These are phyloP conservation scores for Drosophila obscura DNA, from an alignment of 1,140 invertebrate genomes.

Conservation along the genomic window DNA sequence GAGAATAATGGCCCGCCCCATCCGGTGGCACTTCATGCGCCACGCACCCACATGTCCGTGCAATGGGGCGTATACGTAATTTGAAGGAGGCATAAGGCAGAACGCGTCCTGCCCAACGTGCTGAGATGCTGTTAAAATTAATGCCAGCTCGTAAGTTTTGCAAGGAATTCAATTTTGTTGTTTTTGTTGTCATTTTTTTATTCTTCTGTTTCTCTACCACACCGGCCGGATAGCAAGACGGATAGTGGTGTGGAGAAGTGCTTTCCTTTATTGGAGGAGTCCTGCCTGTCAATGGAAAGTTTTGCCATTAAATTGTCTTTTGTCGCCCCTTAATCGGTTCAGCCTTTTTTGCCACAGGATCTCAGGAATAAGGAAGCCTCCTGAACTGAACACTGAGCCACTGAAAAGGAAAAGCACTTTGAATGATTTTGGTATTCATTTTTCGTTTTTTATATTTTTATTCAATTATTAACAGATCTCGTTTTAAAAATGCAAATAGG, in stretches of 20 bases:
- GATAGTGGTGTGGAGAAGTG: slow-evolving; percentile 56
- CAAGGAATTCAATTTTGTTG: slow-evolving; percentile 83
- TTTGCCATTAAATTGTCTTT: slow-evolving; percentile 80
- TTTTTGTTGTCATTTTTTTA: slow-evolving; percentile 44
- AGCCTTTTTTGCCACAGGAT: slow-evolving; percentile 27
- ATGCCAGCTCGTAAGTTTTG: slow-evolving; percentile 81
- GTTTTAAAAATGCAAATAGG: slow-evolving; percentile 77
- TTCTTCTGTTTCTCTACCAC: slow-evolving; percentile 17
- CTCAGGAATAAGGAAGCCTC: slow-evolving; percentile 1
- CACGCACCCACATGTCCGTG: slow-evolving; percentile 42
- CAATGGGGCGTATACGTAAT: slow-evolving; percentile 80
- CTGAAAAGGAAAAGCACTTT: slow-evolving; percentile 31
- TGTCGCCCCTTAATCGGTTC: slow-evolving; percentile 58
- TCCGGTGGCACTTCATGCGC: not conserved
- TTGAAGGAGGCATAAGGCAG: slow-evolving; percentile 36
- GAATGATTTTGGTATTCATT: slow-evolving; percentile 38
- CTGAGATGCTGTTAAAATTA: slow-evolving; percentile 74
- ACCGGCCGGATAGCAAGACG: slow-evolving; percentile 67
- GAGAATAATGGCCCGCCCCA: slow-evolving; percentile 58
- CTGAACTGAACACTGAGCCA: too few species aligned
- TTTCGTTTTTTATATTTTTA: slow-evolving; percentile 50
- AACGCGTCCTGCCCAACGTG: slow-evolving; percentile 5
- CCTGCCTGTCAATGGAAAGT: slow-evolving; percentile 68
- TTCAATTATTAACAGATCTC: slow-evolving; percentile 81
- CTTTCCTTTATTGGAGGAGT: slow-evolving; percentile 46